Evolutionary conservation across 2,113 vertebrate genomes (phyloP).

Genomic region (Eulemur macaco): DNA sequence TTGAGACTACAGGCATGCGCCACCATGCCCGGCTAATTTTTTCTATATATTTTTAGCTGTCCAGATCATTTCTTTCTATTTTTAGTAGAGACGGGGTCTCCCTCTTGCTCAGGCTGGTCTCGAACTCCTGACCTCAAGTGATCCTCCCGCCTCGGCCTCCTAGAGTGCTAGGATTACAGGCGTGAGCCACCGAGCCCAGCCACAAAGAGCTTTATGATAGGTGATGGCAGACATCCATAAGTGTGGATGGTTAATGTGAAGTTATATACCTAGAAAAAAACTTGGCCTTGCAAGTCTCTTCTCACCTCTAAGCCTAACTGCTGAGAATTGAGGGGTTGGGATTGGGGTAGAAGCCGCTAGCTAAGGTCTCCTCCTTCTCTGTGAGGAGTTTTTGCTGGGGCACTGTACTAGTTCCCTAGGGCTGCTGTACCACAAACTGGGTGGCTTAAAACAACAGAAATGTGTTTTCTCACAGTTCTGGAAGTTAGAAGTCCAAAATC

Average conservation of each 20-base stretch:
- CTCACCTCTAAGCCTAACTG: not conserved
- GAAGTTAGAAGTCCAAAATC: too few species aligned
- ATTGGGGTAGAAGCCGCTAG: not conserved
- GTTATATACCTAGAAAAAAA: not conserved
- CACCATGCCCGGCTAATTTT: too few species aligned
- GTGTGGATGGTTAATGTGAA: rapidly evolving
- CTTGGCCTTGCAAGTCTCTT: not conserved
- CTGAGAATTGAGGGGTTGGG: rapidly evolving
- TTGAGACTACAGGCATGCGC: too few species aligned
- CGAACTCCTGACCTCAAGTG: too few species aligned
- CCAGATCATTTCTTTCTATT: too few species aligned
- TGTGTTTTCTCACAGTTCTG: not conserved
- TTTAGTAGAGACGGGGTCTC: too few species aligned
- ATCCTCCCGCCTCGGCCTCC: too few species aligned
- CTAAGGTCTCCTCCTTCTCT: not conserved
- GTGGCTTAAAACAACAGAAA: not conserved
- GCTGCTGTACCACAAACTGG: not conserved
- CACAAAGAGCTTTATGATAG: not conserved
- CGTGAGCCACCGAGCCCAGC: too few species aligned
- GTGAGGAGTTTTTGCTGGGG: not conserved
- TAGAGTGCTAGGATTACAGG: too few species aligned
- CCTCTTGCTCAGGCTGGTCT: too few species aligned
- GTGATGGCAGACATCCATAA: rapidly evolving
- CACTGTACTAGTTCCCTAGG: too few species aligned
- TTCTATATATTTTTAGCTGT: too few species aligned